Base-by-base conservation (phyloP, 1,140 invertebrate species). In the Arion vulgaris region DNA sequence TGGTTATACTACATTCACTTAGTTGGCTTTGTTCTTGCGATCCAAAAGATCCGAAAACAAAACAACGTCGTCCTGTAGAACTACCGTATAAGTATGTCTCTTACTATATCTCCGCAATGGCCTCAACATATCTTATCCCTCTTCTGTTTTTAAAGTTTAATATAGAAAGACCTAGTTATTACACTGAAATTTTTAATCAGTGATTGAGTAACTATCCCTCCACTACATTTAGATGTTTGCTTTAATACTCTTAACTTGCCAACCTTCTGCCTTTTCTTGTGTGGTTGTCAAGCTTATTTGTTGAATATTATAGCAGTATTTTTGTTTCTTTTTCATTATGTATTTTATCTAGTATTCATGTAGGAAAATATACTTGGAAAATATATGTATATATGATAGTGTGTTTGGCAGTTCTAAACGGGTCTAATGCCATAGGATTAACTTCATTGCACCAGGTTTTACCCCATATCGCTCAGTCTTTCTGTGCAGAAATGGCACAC, bases 1-100 rank as follows among this genome's bases (percentile, higher is more conserved):
- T 93, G 0, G 83, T 95, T 0, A 94, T 94, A 9, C 95, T 96
- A 90, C 94, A 94, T 32, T 93, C 94, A 76, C 91, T 96, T 26
- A 95, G 95, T 92, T 94, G 94, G 38, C 88, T 96, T 73, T 92
- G 96, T 39, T 93, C 94, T 86, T 91, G 95, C 72, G 94, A 90
- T 38, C 73, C 80, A n/a, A 80, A 86, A 19, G 87, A 96, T 89
- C 94, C 87, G 0, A 88, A 86, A 38, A 88, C 87, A 45, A 88
- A 88, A 75, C 87, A 91, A 77, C 86, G 85, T 62, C 82, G 89
- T 28, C 72, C 85, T 83, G 95, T 97, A 9, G 96, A 97, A 89
- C 93, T 97, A 78, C 94, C 95, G 78, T 96, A 95, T 88, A 97
- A 96, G 91, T 97, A 96, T 90, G 93, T 97, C 53, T 87, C 88